Conservation (phyloP, 2,797 vertebrate genomes). For the Neopelma chrysocephalum region DNA sequence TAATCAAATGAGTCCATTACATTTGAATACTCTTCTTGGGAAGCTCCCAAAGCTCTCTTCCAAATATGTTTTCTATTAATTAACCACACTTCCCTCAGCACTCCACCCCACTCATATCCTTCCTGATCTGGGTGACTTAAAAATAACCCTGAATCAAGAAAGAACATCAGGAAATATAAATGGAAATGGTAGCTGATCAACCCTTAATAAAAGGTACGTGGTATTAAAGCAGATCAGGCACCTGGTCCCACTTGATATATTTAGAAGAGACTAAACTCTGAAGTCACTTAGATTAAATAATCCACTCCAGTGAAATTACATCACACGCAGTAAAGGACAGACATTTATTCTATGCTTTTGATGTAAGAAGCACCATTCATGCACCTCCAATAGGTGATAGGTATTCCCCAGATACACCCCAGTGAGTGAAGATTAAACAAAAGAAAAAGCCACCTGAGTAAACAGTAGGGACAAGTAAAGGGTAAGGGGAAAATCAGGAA, state of each 20-base stretch:
- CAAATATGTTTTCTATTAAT: slow-evolving; percentile 55
- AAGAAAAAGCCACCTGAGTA: not conserved
- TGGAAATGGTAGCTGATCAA: slow-evolving; percentile 45
- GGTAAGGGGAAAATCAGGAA: rapidly evolving
- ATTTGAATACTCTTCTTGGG: not conserved
- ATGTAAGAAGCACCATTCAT: not conserved
- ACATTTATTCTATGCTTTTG: not conserved
- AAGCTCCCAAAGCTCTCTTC: slow-evolving; percentile 9
- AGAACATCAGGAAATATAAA: slow-evolving; percentile 63
- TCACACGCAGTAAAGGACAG: not conserved
- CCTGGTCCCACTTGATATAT: slow-evolving; percentile 17
- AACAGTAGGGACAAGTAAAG: not conserved
- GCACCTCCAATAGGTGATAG: not conserved
- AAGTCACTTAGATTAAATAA: slow-evolving; percentile 29
- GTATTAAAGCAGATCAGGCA: slow-evolving; percentile 13
- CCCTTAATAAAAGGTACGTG: not conserved
- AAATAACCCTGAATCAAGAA: slow-evolving; percentile 66
- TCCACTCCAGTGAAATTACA: not conserved
- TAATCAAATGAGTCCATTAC: not conserved
- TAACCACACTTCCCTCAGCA: slow-evolving; percentile 36
- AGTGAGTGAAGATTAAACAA: not conserved
- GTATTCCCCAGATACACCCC: not conserved
- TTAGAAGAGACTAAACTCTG: slow-evolving; percentile 30
- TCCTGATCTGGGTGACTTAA: slow-evolving; percentile 70
- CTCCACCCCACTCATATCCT: slow-evolving; percentile 74